These are phyloP conservation scores for Pollenia labialis DNA, from an alignment of 2,888 invertebrate species.

Conservation along the genomic window DNA sequence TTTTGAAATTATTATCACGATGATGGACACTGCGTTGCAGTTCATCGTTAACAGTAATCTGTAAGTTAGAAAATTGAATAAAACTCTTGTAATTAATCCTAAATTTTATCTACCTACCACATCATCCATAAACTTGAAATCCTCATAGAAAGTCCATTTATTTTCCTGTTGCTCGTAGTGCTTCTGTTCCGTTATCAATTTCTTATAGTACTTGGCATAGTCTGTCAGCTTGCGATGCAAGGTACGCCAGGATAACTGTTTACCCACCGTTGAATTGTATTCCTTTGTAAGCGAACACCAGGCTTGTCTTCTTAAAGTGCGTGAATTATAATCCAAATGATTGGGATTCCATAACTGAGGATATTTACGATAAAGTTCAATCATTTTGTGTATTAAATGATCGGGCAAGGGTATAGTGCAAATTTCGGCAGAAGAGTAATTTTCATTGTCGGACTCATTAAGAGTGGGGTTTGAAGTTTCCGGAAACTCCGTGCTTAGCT, in stretches of 20 bases:
- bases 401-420: conserved; percentile 73
- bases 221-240: conserved; percentile 80
- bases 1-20: conserved; percentile 76
- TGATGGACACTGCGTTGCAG: conserved; percentile 77
- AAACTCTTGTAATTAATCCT: no score
- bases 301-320: conserved; percentile 76
- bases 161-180: conserved; percentile 40
- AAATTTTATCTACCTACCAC: conserved; percentile 70
- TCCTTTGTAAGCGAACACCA: conserved; percentile 77
- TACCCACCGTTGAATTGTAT: conserved; percentile 71
- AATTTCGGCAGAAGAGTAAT: background rate
- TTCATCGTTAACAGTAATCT: conserved; percentile 69
- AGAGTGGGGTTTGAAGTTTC: background rate
- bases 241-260: conserved; percentile 76
- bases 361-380: conserved; percentile 76
- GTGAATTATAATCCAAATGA: conserved; percentile 77
- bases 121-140: conserved; percentile 79
- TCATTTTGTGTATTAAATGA: conserved; percentile 76
- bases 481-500: background rate
- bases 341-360: conserved; percentile 80
- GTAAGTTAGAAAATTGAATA: background rate
- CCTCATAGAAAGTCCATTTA: conserved; percentile 78
- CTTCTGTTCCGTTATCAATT: conserved; percentile 74
- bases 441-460: conserved; percentile 30
- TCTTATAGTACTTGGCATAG: conserved; percentile 79